phyloP scores from a whole-genome alignment of 2,888 invertebrate species.

The Alloscopus bannaensis region DNA sequence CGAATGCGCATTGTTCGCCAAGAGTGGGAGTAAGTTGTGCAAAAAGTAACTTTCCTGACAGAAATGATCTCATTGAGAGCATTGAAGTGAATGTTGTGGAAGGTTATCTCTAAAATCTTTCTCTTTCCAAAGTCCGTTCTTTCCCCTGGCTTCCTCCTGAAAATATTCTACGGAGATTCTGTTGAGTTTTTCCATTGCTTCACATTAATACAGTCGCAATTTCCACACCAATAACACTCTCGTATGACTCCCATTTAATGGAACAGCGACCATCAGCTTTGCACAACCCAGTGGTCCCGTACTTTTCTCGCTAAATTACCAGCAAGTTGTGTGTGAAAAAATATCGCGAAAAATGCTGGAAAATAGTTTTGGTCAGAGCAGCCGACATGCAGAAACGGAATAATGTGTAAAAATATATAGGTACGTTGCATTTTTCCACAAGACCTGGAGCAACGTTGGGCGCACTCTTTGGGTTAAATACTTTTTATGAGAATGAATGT shows the following conservation, averaged over 20 bases:
- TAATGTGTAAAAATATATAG: too few species aligned
- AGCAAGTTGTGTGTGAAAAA: too few species aligned
- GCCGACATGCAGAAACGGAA: too few species aligned
- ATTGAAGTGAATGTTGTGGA: constrained; percentile 41
- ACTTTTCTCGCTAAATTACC: background rate
- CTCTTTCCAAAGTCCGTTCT: constrained; percentile 8
- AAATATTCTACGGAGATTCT: constrained; percentile 22
- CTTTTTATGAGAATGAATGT: constrained; percentile 45
- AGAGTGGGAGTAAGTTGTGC: constrained; percentile 37
- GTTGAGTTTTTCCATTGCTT: constrained; percentile 3
- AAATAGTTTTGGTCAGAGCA: constrained; percentile 3
- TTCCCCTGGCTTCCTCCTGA: constrained; percentile 8
- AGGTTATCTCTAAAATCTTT: constrained; percentile 44
- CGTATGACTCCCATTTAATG: background rate
- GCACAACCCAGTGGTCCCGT: background rate
- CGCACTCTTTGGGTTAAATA: constrained; percentile 20
- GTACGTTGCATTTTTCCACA: too few species aligned
- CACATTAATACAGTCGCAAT: constrained; percentile 15
- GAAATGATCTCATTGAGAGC: constrained; percentile 51
- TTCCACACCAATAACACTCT: background rate
- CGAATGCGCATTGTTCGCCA: constrained; percentile 9
- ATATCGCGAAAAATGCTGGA: too few species aligned
- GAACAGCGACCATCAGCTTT: background rate
- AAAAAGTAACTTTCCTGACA: constrained; percentile 53
- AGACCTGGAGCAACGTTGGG: too few species aligned